Conservation (phyloP, 2,888 invertebrate species). For the Ichneumon xanthorius region DNA sequence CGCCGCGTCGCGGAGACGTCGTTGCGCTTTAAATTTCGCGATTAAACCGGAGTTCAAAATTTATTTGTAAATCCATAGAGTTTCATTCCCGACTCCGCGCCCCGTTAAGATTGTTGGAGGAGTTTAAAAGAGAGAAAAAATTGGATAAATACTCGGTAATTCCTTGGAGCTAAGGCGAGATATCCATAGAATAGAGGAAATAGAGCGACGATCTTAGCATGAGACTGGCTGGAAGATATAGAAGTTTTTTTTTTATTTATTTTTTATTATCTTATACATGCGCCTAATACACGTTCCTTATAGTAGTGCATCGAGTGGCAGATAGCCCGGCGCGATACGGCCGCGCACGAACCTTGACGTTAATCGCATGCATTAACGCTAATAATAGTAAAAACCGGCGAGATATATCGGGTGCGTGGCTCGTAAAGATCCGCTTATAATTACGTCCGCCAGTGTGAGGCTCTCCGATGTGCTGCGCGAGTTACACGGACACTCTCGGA, state of each 20-base stretch:
- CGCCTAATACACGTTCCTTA: constrained; percentile 25
- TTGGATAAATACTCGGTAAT: constrained; percentile 19
- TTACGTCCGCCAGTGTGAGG: constrained; percentile 70
- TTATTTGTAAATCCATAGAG: constrained; percentile 11
- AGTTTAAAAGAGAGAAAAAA: too few species aligned
- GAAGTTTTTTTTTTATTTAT: neutral
- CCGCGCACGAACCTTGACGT: constrained; percentile 80
- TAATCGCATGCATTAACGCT: constrained; percentile 82
- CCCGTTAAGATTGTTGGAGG: neutral
- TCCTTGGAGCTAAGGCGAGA: neutral
- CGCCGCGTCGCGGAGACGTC: neutral
- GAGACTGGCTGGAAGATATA: neutral
- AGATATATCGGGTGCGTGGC: constrained; percentile 67
- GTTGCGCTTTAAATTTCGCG: constrained; percentile 45
- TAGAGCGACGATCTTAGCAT: constrained; percentile 47
- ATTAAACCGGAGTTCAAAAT: neutral
- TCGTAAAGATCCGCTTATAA: constrained; percentile 73
- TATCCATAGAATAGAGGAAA: constrained; percentile 43
- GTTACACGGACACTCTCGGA: constrained; percentile 36
- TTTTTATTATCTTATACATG: neutral
- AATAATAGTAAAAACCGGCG: constrained; percentile 75
- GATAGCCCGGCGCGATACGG: constrained; percentile 65
- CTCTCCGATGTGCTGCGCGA: constrained; percentile 27
- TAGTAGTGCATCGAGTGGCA: constrained; percentile 70
- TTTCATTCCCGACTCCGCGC: neutral